Evolutionary conservation across 2,888 invertebrate genomes (phyloP).

Genomic region (Argynnis bischoffii): DNA sequence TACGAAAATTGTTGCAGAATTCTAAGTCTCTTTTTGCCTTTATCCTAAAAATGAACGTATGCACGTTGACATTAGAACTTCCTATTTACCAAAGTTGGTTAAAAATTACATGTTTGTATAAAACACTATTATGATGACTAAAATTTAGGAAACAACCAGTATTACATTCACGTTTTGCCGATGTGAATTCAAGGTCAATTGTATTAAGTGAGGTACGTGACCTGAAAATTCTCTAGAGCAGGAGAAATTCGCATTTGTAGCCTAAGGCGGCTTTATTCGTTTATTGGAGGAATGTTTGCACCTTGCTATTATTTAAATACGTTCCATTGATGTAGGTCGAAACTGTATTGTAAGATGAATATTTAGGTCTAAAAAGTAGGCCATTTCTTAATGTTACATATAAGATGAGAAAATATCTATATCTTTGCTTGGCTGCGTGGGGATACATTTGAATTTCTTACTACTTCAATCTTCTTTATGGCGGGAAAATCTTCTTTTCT

Average conservation of each 20-base stretch:
- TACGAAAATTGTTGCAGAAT: no score
- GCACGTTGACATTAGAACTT: neutral
- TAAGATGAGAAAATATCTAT: neutral
- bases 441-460: no score
- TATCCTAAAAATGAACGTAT: no score
- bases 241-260: conserved; percentile 30
- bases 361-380: neutral
- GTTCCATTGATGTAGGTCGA: conserved; percentile 13
- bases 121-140: neutral
- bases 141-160: conserved; percentile 13
- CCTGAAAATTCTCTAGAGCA: conserved; percentile 30
- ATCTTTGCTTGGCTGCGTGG: no score
- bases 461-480: no score
- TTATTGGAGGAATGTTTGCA: conserved; percentile 18
- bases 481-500: no score
- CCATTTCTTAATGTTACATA: neutral
- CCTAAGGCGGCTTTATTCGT: conserved; percentile 19
- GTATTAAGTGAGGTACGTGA: conserved; percentile 38
- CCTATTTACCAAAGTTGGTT: neutral
- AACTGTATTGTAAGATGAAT: conserved; percentile 3
- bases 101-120: neutral
- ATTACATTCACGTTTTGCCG: conserved; percentile 27
- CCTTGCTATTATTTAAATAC: conserved; percentile 8
- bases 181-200: conserved; percentile 31
- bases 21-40: no score